These are phyloP conservation scores for Palaemon carinicauda DNA, from an alignment of 1,140 invertebrate genomes.

Conservation along the genomic window DNA sequence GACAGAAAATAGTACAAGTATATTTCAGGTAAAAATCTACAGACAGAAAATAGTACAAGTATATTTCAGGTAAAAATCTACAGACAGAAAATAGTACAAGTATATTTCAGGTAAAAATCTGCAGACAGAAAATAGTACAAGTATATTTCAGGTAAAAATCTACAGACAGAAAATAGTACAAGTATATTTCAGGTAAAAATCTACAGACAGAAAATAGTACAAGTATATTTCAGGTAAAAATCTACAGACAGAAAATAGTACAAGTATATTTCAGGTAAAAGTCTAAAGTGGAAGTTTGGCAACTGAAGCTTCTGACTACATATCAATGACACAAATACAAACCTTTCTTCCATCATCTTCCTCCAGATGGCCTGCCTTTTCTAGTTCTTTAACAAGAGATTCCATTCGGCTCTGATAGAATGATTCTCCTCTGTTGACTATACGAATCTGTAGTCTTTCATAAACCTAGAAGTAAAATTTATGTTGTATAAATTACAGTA, in stretches of 20 bases:
- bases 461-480: conserved; percentile 65
- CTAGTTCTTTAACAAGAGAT: conserved; percentile 81
- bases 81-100: no score
- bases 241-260: no score
- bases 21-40: no score
- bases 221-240: not conserved
- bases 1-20: no score
- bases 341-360: conserved; percentile 89
- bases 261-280: no score
- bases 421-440: conserved; percentile 93
- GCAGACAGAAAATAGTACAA: not conserved
- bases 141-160: not conserved
- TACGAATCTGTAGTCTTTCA: conserved; percentile 67
- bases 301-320: no score
- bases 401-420: conserved; percentile 97
- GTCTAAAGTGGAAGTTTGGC: no score
- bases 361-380: conserved; percentile 73
- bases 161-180: no score
- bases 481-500: conserved; percentile 67
- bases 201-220: not conserved
- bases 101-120: no score
- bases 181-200: no score
- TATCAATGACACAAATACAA: not conserved
- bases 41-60: not conserved
- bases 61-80: not conserved